Evolutionary conservation across 2,888 invertebrate genomes (phyloP), one percentile per base, ranked within the genome.

Genomic region (Hydrotaea cyrtoneurina): DNA sequence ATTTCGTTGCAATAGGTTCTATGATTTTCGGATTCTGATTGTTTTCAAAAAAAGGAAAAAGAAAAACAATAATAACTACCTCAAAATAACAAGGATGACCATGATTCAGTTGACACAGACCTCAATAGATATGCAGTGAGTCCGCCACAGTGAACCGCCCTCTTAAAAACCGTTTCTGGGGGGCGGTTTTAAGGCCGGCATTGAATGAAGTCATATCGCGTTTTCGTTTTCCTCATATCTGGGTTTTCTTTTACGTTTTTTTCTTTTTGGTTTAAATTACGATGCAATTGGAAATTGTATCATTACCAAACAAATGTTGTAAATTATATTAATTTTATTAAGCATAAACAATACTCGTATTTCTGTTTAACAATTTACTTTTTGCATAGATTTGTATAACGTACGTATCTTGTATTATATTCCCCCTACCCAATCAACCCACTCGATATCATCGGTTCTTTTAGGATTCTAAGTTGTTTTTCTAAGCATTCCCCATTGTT

Each of bases 1-100:
- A 43, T 46, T 31, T 55, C 36, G 5, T 57, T 73, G 64, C 59
- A 21, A 23, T 53, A 74, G 31, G 13, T 55, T 55, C n/a, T 77
- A 36, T 73, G 1, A 64, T 55, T 53, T 43, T 66, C 10, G 8
- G 11, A 31, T 78, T 21, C 72, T 13, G 53, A 64, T 69, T 36
- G 55, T 36, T 86, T 86, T 53, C 13, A 66, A 74, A n/a, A n/a
- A n/a, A n/a, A n/a, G n/a, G n/a, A n/a, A n/a, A n/a, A n/a, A n/a
- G n/a, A n/a, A n/a, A n/a, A n/a, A 69, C 69, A 69, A 79, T 72
- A 84, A 84, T 66, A 53, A 86, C 85, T 85, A 86, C 85, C 86
- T 86, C 86, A 86, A 80, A 64, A 74, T 55, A 83, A 74, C 21
- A n/a, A 57, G n/a, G 71, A 55, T 64, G 62, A 21, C 10, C 64